Conservation (phyloP, 1,140 invertebrate species). For the Phenacoccus solenopsis region DNA sequence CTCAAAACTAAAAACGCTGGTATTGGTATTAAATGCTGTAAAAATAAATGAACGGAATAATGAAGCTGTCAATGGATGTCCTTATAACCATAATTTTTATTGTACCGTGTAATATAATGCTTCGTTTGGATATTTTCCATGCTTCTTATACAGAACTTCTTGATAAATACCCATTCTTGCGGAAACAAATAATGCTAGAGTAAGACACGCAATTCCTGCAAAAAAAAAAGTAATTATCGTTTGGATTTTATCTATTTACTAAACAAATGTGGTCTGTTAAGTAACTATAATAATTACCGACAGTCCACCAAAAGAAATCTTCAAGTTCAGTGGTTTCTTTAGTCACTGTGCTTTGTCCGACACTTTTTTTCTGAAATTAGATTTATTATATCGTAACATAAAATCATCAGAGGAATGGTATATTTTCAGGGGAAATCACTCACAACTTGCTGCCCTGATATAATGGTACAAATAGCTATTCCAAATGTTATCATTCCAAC, state of each 20-base stretch:
- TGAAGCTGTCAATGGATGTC: background rate
- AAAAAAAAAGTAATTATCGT: slow-evolving; percentile 20
- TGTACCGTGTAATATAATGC: slow-evolving; percentile 80
- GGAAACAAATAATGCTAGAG: slow-evolving; percentile 80
- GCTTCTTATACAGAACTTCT: slow-evolving; percentile 70
- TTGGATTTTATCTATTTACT: too few species aligned
- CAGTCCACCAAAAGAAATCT: slow-evolving; percentile 67
- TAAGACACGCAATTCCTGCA: slow-evolving; percentile 67
- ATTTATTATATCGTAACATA: background rate
- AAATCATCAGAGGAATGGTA: background rate
- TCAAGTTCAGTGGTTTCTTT: slow-evolving; percentile 28
- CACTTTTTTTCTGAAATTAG: slow-evolving; percentile 23
- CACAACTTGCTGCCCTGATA: slow-evolving; percentile 59
- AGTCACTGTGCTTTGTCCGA: slow-evolving; percentile 16
- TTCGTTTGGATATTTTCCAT: slow-evolving; percentile 90
- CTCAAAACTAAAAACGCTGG: slow-evolving; percentile 68
- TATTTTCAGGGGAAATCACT: slow-evolving; percentile 19
- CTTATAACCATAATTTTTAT: background rate
- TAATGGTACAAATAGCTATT: slow-evolving; percentile 81
- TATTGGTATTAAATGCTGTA: slow-evolving; percentile 70
- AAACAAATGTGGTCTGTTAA: too few species aligned
- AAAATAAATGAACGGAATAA: slow-evolving; percentile 24
- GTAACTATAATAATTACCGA: too few species aligned
- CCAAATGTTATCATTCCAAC: slow-evolving; percentile 85
- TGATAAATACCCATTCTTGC: slow-evolving; percentile 95